A percentile compares a stretch with the other conserved stretches of the same genome.
phyloP scores from a whole-genome alignment of 2,888 invertebrate genomes.

The Lycophotia porphyrea region DNA sequence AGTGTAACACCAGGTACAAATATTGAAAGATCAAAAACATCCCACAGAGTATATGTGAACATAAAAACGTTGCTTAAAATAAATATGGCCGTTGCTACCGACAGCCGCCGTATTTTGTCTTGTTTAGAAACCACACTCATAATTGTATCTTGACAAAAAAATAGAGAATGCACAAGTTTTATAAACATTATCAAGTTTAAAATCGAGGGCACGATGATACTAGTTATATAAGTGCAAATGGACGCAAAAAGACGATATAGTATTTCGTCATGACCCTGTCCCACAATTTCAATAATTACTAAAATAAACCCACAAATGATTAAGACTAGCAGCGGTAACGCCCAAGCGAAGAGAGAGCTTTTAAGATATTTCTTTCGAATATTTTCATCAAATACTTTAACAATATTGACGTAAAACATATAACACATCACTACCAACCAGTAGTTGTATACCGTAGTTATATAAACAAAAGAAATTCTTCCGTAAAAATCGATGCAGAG shows the following conservation, averaged over 20 bases:
- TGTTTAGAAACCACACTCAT: background rate
- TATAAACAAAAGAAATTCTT: constrained; percentile 18
- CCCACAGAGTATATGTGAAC: constrained; percentile 27
- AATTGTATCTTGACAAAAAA: constrained; percentile 10
- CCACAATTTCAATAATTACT: background rate
- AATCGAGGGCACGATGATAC: constrained; percentile 8
- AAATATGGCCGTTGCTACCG: constrained; percentile 20
- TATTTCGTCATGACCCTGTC: fast-evolving
- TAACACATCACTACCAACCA: constrained; percentile 40
- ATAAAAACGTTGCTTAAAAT: constrained; percentile 34
- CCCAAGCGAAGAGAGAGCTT: constrained; percentile 26
- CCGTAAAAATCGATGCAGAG: constrained; percentile 1
- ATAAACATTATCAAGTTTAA: constrained; percentile 16
- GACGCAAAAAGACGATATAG: background rate
- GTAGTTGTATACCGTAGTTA: constrained; percentile 19
- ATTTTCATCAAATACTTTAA: constrained; percentile 33
- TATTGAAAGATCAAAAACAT: constrained; percentile 8
- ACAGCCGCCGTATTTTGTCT: constrained; percentile 19
- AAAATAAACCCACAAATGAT: background rate
- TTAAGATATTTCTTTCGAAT: constrained; percentile 19
- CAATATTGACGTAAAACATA: constrained; percentile 33
- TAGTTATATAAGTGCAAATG: background rate
- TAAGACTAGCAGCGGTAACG: constrained; percentile 4
- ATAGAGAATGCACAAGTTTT: constrained; percentile 19
- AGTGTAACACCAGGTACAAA: constrained; percentile 14